Base-by-base conservation (phyloP, 2,113 vertebrate species). In the Dolichotis patagonum region DNA sequence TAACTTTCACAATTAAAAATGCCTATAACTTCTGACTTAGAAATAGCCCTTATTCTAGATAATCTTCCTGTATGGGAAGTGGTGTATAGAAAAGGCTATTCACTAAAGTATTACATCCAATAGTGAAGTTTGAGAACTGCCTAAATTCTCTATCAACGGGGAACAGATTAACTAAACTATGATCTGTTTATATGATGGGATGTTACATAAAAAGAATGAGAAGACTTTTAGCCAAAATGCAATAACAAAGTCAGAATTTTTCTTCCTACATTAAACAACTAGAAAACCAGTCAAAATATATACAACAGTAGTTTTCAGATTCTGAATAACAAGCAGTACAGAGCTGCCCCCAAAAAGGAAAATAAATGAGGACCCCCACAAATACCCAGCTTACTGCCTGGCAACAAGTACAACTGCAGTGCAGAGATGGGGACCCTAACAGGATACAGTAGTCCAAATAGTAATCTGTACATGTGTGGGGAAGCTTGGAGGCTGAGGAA, bases 1-100 rank as follows among this genome's bases (percentile, higher is more conserved):
- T 93, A 94, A 84, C 75, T 96, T 89, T 77, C 65, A 84, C 95
- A 95, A 85, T 90, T 86, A 83, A 38, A 75, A 85, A 86, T 46
- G 24, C 56, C 26, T 85, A 13, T 11, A 84, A 81, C 35, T 38
- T 73, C 77, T 92, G 86, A 75, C 63, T 75, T 30, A 38, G 60
- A 96, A 83, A 56, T 86, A 77, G 24, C 4, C 54, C 92, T 86
- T 77, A 77, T 67, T 75, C 60, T 92, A 73, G n/a, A 73, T 73
- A 60, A 90, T 35, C 16, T 75, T 52, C 8, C 46, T 41, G 24
- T 65, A 22, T 80, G 46, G 46, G 20, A 85, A 91, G 54, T 38
- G 41, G 46, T 30, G 75, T 58, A 63, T 32, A 54, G 62, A 80
- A 81, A 81, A 63, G 12, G 3, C 88, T 88, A 82, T 54, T 95